Base-by-base conservation (phyloP, 2,797 vertebrate species). In the Lutjanus campechanus region DNA sequence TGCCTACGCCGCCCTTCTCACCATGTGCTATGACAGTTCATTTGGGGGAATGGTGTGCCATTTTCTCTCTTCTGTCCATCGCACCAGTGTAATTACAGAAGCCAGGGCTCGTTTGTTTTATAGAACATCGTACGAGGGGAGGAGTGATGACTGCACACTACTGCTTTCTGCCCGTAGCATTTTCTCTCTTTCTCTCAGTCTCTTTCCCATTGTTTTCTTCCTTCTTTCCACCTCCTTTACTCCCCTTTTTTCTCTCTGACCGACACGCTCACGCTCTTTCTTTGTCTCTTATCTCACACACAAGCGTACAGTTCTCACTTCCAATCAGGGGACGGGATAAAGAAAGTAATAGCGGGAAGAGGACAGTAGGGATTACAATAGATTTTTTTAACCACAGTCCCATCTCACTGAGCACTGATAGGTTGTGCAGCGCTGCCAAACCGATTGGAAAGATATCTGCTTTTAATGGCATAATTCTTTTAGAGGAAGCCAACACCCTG, bases 71-170 rank as follows among this genome's bases (percentile, higher is more conserved):
- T 90, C 92, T 93, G 91, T 92, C 93, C 93, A 91, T 92, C 89
- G 93, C 90, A 79, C 89, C 90, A 89, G 85, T 94, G 93, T 95
- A 96, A 96, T 96, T 95, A 96, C 94, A 94, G 91, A 92, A 89
- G 87, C 89, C 88, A 94, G 92, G 89, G 82, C 93, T 94, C 93
- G 89, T 95, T 95, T 94, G 91, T 95, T 95, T 94, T 94, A 90
- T 89, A 91, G 91, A 91, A 92, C 91, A 90, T 85, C 81, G 73
- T 90, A 87, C 69, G 88, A 88, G 85, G 84, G 89, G 89, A 89
- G 91, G 88, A 93, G 80, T 92, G 88, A 93, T 92, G 91, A 92
- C 82, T 91, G 84, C 91, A 91, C 88, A 87, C 84, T 77, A 50
- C 86, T 85, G 73, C 83, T 85, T 87, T 89, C 86, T 86, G 84